phyloP scores from a whole-genome alignment of 2,797 vertebrate genomes.

The Schizopygopsis malacanthus region DNA sequence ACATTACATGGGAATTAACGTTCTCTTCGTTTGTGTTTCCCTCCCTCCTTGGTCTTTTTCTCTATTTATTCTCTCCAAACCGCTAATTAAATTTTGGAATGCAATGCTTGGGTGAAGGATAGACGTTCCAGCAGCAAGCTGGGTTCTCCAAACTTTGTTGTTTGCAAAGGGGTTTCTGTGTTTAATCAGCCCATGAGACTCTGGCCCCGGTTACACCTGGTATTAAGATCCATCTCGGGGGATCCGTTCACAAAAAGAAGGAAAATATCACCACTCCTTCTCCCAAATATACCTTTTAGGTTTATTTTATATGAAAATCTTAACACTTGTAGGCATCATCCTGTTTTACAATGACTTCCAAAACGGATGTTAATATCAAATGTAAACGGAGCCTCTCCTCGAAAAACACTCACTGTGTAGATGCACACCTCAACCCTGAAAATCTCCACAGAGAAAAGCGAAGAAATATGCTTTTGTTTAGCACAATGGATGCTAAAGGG shows the following conservation, averaged over 20 bases:
- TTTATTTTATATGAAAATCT: neutral
- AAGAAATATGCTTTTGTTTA: constrained; percentile 48
- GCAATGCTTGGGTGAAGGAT: constrained; percentile 58
- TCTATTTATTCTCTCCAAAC: constrained; percentile 66
- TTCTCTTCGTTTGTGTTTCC: constrained; percentile 52
- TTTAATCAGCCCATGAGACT: constrained; percentile 31
- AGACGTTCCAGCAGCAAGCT: constrained; percentile 56
- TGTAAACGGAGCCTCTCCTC: neutral
- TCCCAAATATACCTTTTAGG: neutral
- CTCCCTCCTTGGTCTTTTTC: constrained; percentile 48
- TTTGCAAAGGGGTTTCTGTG: constrained; percentile 14
- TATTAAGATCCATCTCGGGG: neutral
- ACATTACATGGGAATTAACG: constrained; percentile 56
- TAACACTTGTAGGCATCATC: constrained; percentile 9
- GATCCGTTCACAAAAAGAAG: constrained; percentile 2
- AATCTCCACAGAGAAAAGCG: neutral
- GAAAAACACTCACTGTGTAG: neutral
- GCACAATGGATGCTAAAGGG: constrained; percentile 17
- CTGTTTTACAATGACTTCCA: neutral
- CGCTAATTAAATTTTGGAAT: constrained; percentile 77
- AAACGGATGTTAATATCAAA: neutral
- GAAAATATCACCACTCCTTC: neutral
- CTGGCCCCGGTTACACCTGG: constrained; percentile 7
- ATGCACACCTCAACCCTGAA: constrained; percentile 21
- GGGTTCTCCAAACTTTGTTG: constrained; percentile 29